phyloP scores from a whole-genome alignment of 92 coral and sea anemone genomes.

The Porites divaricata region DNA sequence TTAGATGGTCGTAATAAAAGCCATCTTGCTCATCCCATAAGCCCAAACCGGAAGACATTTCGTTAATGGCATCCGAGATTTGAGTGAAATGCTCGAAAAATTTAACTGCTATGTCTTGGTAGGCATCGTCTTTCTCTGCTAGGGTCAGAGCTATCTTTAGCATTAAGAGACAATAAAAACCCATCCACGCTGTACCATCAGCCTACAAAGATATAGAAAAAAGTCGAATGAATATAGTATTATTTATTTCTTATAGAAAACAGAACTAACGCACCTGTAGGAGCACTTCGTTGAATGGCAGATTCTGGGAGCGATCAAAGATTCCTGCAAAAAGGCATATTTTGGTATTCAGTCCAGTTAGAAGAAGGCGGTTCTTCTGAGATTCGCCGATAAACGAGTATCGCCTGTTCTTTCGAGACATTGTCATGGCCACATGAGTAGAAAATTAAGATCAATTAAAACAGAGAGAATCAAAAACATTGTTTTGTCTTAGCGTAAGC shows the following conservation, averaged over 20 bases:
- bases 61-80: slow-evolving; percentile 94
- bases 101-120: slow-evolving; percentile 97
- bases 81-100: slow-evolving; percentile 97
- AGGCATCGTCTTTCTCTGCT: slow-evolving; percentile 75
- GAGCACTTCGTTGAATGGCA: slow-evolving; percentile 85
- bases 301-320: slow-evolving; percentile 93
- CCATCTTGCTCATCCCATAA: slow-evolving; percentile 98
- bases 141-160: slow-evolving; percentile 83
- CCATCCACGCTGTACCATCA: slow-evolving; percentile 51
- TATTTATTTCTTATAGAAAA: too few species aligned
- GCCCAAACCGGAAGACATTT: slow-evolving; percentile 92
- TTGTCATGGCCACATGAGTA: too few species aligned
- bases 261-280: slow-evolving; percentile 75
- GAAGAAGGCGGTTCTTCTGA: not conserved
- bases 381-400: too few species aligned
- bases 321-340: slow-evolving; percentile 62
- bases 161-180: not conserved
- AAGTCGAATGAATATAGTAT: too few species aligned
- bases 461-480: too few species aligned
- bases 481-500: too few species aligned
- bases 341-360: not conserved
- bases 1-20: slow-evolving; percentile 94
- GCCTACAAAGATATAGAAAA: slow-evolving; percentile 58
- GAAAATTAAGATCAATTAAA: too few species aligned
- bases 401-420: too few species aligned